Evolutionary conservation across 2,888 invertebrate species (phyloP).

Genomic region (Coecobrya sp.): DNA sequence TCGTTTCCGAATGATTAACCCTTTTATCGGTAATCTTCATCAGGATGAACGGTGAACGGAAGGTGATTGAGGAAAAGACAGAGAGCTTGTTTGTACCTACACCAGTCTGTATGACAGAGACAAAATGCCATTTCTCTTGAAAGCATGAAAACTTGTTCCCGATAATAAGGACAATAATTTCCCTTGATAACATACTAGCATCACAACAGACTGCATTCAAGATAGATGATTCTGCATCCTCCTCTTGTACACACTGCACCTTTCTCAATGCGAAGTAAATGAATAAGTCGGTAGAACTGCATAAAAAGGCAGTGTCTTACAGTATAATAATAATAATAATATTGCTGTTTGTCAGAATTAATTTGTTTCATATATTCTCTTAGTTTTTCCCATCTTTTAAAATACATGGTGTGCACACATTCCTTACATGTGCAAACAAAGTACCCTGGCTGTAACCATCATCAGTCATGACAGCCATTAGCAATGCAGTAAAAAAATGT

Average conservation of each 20-base stretch:
- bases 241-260: background rate
- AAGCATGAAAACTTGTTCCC: constrained; percentile 74
- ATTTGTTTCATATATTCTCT: constrained; percentile 6
- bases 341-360: background rate
- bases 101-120: background rate
- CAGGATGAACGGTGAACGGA: constrained; percentile 20
- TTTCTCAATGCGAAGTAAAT: background rate
- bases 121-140: constrained; percentile 46
- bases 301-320: constrained; percentile 9
- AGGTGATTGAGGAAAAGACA: background rate
- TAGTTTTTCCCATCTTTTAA: constrained; percentile 27
- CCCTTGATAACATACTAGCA: constrained; percentile 2
- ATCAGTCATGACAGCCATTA: constrained; percentile 11
- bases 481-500: constrained; percentile 51
- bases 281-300: constrained; percentile 4
- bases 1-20: constrained; percentile 22
- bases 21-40: constrained; percentile 10
- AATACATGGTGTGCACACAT: background rate
- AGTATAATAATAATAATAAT: background rate
- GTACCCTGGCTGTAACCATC: background rate
- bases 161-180: constrained; percentile 70
- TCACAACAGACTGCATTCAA: constrained; percentile 24
- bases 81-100: background rate
- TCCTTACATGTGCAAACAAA: background rate
- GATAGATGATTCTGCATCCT: constrained; percentile 39